These are phyloP conservation scores for Gymnobelideus leadbeateri DNA, from an alignment of 2,113 vertebrate species.

Conservation along the genomic window DNA sequence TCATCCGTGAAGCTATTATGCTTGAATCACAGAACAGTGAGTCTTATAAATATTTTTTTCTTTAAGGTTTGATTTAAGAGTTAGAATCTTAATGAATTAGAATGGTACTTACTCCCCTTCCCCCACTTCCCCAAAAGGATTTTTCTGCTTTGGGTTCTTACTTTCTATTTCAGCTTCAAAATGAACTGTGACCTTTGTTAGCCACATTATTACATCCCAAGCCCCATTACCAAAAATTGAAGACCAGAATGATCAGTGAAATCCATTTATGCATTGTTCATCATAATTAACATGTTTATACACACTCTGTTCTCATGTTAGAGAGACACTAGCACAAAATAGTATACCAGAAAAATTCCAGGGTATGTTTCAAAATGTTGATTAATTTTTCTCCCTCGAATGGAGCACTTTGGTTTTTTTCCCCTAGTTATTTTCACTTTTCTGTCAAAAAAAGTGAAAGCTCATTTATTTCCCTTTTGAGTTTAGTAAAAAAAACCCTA, in stretches of 20 bases:
- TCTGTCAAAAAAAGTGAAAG: slow-evolving; percentile 21
- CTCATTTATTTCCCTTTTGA: slow-evolving; percentile 45
- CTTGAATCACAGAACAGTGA: slow-evolving; percentile 60
- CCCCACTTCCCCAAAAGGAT: not conserved
- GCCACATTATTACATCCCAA: slow-evolving; percentile 35
- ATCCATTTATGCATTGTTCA: not conserved
- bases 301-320: not conserved
- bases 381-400: slow-evolving; percentile 2
- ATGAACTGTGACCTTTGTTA: not conserved
- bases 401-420: slow-evolving; percentile 16
- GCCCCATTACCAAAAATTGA: slow-evolving; percentile 35
- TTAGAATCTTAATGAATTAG: slow-evolving; percentile 12
- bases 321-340: not conserved
- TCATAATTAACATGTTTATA: slow-evolving; percentile 34
- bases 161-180: slow-evolving; percentile 10
- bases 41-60: slow-evolving; percentile 78
- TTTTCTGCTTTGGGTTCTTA: slow-evolving; percentile 25
- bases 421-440: slow-evolving; percentile 40
- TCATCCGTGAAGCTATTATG: slow-evolving; percentile 70
- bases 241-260: slow-evolving; percentile 18
- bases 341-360: slow-evolving; percentile 45
- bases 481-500: slow-evolving; percentile 53
- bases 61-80: slow-evolving; percentile 53
- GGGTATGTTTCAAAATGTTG: slow-evolving; percentile 14
- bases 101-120: not conserved